A percentile compares a stretch with the other conserved stretches of the same genome.
Evolutionary conservation across 2,113 vertebrate species (phyloP).

Genomic region (Perca fluviatilis): DNA sequence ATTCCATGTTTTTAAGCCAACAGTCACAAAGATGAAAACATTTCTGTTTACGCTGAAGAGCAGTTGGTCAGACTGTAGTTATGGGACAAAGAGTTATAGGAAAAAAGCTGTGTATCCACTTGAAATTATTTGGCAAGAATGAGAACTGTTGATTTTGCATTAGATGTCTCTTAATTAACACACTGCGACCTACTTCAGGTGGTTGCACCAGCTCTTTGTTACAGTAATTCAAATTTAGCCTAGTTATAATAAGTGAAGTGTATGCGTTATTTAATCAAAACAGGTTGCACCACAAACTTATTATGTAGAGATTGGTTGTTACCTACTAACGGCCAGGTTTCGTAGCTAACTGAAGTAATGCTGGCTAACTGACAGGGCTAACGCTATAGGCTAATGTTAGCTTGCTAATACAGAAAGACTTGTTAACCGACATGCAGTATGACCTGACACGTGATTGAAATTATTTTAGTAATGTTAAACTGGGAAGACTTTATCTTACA

Average conservation of each 20-base stretch:
- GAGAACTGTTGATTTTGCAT: background rate
- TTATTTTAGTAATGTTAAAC: background rate
- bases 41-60: conserved; percentile 11
- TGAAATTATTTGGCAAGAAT: background rate
- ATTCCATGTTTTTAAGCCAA: conserved; percentile 42
- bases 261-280: background rate
- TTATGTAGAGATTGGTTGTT: too few species aligned
- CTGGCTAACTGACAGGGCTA: background rate
- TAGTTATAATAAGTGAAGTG: background rate
- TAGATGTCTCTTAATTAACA: conserved; percentile 8
- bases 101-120: background rate
- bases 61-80: conserved; percentile 3
- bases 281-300: too few species aligned
- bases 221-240: background rate
- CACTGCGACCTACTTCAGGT: background rate
- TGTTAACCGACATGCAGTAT: background rate
- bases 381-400: background rate
- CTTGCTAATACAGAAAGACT: background rate
- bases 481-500: background rate
- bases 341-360: background rate
- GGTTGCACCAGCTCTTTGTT: background rate
- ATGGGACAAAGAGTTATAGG: background rate
- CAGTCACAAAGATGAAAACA: conserved; percentile 23
- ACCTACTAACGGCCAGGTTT: background rate
- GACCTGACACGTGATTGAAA: background rate